Conservation (phyloP, 2,797 vertebrate species). For the Brachymystax lenok region DNA sequence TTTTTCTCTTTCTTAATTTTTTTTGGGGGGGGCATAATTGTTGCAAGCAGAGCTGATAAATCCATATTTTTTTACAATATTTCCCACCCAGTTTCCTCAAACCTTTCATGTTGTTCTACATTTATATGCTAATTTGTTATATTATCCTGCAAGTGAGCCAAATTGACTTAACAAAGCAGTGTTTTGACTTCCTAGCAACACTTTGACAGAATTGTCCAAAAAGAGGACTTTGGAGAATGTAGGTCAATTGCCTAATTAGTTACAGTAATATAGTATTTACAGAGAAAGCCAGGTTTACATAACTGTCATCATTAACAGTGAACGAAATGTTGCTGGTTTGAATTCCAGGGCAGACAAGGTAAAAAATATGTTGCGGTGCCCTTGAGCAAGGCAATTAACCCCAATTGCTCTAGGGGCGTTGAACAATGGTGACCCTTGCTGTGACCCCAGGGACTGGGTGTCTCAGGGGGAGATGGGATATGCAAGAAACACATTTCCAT, state of each 20-base stretch:
- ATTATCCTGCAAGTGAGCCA: not conserved
- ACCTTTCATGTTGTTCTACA: not conserved
- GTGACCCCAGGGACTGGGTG: no score
- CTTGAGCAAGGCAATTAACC: no score
- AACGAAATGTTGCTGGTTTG: not conserved
- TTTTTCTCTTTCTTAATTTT: not conserved
- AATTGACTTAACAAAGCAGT: not conserved
- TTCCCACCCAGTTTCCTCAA: not conserved
- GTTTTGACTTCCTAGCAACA: not conserved
- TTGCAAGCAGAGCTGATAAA: not conserved
- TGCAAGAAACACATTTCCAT: no score
- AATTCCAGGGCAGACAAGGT: no score
- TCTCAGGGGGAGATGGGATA: no score
- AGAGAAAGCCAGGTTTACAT: not conserved
- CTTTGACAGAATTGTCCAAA: not conserved
- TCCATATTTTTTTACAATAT: not conserved
- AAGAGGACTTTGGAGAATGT: no score
- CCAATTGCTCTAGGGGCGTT: no score
- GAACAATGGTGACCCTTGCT: no score
- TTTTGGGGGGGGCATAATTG: no score
- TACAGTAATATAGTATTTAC: not conserved
- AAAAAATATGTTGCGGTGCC: no score
- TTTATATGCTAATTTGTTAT: not conserved
- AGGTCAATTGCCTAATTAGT: not conserved
- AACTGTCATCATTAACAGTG: not conserved